Percentiles rank a stretch among this genome's conserved stretches.
Evolutionary conservation across 1,140 invertebrate genomes (phyloP).

Genomic region (Drosophila bocki): DNA sequence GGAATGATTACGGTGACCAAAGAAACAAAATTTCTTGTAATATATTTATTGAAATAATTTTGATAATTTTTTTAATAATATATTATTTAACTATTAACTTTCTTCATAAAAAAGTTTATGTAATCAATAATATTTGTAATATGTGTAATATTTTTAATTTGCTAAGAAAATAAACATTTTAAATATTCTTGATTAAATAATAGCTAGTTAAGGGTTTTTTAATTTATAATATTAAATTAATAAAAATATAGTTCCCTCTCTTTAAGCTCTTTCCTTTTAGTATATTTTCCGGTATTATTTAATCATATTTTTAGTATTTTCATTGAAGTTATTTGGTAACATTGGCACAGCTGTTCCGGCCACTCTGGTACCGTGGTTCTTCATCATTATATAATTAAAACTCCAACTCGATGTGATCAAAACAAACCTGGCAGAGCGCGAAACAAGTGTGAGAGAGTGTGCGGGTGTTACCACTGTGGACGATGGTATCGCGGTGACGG

Average conservation of each 20-base stretch:
- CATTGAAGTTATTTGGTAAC: not conserved
- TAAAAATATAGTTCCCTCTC: not conserved
- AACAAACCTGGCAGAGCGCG: slow-evolving; percentile 55
- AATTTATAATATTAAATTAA: not conserved
- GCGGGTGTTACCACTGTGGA: slow-evolving; percentile 43
- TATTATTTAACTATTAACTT: too few relatives aligned
- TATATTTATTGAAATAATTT: too few relatives aligned
- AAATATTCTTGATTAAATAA: too few relatives aligned
- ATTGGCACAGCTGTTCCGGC: not conserved
- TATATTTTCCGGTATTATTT: not conserved
- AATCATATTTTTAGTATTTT: not conserved
- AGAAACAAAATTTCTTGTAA: too few relatives aligned
- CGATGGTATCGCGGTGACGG: slow-evolving; percentile 73
- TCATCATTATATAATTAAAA: slow-evolving; percentile 72
- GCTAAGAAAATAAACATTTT: too few relatives aligned
- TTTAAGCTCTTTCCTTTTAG: not conserved
- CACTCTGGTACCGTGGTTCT: slow-evolving; percentile 43
- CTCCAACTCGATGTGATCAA: slow-evolving; percentile 65
- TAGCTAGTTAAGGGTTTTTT: too few relatives aligned
- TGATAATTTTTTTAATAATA: too few relatives aligned
- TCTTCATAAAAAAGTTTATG: too few relatives aligned
- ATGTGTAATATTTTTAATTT: too few relatives aligned
- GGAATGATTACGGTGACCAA: too few relatives aligned
- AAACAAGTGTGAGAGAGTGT: slow-evolving; percentile 34
- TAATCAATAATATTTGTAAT: too few relatives aligned